These are phyloP conservation scores for Chironex yamaguchii DNA, from an alignment of 30 jellyfish, hydroid and myxozoan genomes.

Conservation along the genomic window DNA sequence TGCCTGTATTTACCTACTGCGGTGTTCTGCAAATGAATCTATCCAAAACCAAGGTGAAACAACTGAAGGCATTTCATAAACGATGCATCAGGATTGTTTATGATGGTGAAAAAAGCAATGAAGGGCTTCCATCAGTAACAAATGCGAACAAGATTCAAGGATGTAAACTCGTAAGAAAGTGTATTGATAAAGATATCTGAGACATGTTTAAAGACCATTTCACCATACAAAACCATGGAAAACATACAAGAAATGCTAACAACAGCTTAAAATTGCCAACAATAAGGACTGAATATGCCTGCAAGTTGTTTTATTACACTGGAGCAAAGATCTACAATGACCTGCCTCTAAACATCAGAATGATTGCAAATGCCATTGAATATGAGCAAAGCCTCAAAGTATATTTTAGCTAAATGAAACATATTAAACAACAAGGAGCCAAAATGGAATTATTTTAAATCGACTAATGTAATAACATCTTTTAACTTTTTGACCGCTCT, in stretches of 20 bases:
- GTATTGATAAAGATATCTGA: constrained; percentile 63
- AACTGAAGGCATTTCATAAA: constrained; percentile 50
- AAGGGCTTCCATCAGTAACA: constrained; percentile 35
- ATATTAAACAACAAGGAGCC: no score
- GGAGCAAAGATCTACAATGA: constrained; percentile 68
- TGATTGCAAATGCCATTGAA: constrained; percentile 32
- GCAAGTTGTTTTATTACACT: constrained; percentile 50
- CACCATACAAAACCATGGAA: constrained; percentile 41
- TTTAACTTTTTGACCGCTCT: no score
- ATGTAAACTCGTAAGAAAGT: constrained; percentile 62
- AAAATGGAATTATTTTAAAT: no score
- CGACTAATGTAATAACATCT: no score
- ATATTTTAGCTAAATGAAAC: constrained; percentile 8
- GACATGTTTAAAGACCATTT: constrained; percentile 70
- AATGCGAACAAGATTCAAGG: constrained; percentile 68
- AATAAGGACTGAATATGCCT: constrained; percentile 58
- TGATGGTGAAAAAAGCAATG: constrained; percentile 50
- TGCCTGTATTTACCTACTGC: constrained; percentile 77
- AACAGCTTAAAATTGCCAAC: constrained; percentile 40
- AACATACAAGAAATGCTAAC: constrained; percentile 67
- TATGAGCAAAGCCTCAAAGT: constrained; percentile 51
- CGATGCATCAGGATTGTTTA: constrained; percentile 65
- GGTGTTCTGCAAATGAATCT: constrained; percentile 74
- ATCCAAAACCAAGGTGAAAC: constrained; percentile 69
- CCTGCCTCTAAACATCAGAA: constrained; percentile 64